Conservation (phyloP, 2,888 invertebrate genomes). For the Dyspetes luteomarginatus region DNA sequence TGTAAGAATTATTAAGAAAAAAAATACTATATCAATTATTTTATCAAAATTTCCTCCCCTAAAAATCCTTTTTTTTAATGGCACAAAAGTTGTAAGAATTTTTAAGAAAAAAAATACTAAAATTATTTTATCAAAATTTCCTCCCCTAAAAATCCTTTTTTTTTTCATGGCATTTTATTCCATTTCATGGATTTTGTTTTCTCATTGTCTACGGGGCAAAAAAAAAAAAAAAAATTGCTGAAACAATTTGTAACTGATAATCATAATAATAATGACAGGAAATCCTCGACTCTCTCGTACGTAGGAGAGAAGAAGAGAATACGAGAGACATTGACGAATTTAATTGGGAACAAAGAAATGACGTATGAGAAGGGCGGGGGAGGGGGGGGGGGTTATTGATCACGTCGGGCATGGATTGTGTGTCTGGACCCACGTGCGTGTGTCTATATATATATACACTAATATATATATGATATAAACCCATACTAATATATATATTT, state of each 20-base stretch:
- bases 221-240: conserved; percentile 37
- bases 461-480: not conserved
- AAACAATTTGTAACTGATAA: conserved; percentile 52
- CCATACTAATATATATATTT: too few species aligned
- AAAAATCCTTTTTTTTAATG: too few species aligned
- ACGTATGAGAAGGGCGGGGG: conserved; percentile 4
- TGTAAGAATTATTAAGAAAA: too few species aligned
- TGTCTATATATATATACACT: conserved; percentile 26
- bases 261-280: conserved; percentile 30
- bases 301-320: conserved; percentile 39
- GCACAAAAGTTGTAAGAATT: too few species aligned
- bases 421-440: conserved; percentile 60
- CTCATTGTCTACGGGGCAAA: conserved; percentile 40
- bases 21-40: not conserved
- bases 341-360: conserved; percentile 66
- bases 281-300: conserved; percentile 23
- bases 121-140: not conserved
- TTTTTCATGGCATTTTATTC: too few species aligned
- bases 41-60: not conserved
- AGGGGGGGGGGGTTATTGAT: conserved; percentile 56
- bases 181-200: conserved; percentile 14
- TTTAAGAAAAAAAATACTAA: not conserved
- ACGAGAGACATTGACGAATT: conserved; percentile 63
- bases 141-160: not conserved
- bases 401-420: conserved; percentile 63